These are phyloP conservation scores for Oreocharis arfaki DNA, from an alignment of 2,113 vertebrate genomes.

Conservation along the genomic window DNA sequence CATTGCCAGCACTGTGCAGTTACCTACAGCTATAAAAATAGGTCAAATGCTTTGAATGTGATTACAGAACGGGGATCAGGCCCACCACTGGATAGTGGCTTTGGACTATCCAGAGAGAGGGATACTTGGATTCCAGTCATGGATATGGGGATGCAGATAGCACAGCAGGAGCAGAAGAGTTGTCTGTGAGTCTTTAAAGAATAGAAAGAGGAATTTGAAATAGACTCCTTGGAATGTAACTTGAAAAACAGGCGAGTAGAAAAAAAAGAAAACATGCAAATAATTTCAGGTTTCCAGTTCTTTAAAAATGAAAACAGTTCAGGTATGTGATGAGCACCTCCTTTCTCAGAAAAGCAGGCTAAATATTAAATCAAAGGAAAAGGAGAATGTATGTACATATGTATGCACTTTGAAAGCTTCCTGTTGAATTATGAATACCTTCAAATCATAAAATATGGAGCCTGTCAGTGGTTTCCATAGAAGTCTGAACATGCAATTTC, in stretches of 20 bases:
- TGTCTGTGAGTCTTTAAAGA: neutral
- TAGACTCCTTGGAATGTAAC: neutral
- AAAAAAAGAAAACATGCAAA: neutral
- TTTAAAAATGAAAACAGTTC: neutral
- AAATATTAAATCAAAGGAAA: slow-evolving; percentile 18
- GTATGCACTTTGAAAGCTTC: neutral
- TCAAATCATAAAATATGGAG: neutral
- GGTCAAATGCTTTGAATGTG: neutral
- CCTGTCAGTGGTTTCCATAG: neutral
- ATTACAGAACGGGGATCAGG: neutral
- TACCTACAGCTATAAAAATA: neutral
- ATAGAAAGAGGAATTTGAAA: neutral
- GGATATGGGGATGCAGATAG: neutral
- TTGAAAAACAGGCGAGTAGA: neutral
- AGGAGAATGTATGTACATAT: neutral
- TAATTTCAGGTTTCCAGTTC: neutral
- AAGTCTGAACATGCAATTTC: neutral
- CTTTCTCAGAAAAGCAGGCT: neutral
- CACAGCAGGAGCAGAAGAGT: neutral
- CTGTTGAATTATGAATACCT: slow-evolving; percentile 17
- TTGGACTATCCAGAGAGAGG: neutral
- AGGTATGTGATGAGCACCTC: neutral
- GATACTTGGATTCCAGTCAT: neutral
- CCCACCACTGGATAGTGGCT: neutral
- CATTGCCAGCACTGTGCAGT: neutral